Conservation (phyloP, 1,140 invertebrate species). For the Brachionus koreanus region DNA sequence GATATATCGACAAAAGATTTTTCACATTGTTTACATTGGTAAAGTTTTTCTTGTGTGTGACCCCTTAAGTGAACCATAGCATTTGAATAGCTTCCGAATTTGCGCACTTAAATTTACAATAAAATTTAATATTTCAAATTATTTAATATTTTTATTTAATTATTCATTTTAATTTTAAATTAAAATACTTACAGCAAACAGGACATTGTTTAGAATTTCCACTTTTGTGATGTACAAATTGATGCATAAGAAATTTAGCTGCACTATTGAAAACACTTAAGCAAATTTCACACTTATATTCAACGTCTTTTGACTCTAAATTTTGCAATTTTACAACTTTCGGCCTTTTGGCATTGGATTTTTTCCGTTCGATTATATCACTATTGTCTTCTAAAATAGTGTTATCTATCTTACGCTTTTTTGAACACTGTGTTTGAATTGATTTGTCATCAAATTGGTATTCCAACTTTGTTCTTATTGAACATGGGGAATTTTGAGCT, state of each 20-base stretch:
- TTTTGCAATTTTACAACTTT: constrained; percentile 15
- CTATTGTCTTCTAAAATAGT: background rate
- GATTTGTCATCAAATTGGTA: background rate
- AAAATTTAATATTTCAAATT: background rate
- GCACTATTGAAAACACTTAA: constrained; percentile 20
- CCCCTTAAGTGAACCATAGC: constrained; percentile 34
- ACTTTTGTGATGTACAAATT: constrained; percentile 32
- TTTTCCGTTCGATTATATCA: background rate
- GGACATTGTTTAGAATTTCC: constrained; percentile 42
- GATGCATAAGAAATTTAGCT: constrained; percentile 39
- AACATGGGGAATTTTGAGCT: background rate
- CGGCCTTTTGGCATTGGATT: background rate
- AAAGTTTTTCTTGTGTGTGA: constrained; percentile 25
- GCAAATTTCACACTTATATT: constrained; percentile 22
- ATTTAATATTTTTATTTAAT: background rate
- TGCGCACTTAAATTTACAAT: background rate
- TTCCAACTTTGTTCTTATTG: background rate
- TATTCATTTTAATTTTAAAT: background rate
- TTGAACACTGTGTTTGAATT: background rate
- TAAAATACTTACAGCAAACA: constrained; percentile 40
- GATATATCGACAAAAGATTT: constrained; percentile 38
- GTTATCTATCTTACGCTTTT: background rate
- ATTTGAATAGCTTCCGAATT: constrained; percentile 27
- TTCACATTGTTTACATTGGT: constrained; percentile 26
- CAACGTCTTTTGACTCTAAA: background rate